These are phyloP conservation scores for Balaeniceps rex DNA, from an alignment of 2,113 vertebrate genomes.

Conservation along the genomic window DNA sequence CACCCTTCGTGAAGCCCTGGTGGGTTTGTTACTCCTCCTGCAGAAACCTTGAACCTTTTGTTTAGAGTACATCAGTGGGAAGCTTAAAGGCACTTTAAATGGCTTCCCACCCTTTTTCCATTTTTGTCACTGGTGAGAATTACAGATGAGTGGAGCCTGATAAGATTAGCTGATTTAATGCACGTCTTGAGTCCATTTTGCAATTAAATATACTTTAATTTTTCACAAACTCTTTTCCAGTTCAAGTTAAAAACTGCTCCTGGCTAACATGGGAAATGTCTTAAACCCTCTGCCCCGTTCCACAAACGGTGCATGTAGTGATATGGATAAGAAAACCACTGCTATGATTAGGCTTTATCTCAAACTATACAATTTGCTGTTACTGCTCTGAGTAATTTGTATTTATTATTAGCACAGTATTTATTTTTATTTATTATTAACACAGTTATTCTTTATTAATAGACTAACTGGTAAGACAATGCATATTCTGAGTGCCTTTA, in stretches of 20 bases:
- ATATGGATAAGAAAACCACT: not conserved
- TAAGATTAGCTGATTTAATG: not conserved
- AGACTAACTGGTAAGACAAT: not conserved
- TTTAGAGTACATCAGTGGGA: slow-evolving; percentile 8
- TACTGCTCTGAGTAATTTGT: not conserved
- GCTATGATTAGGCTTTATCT: not conserved
- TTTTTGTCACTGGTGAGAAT: not conserved
- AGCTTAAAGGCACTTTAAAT: not conserved
- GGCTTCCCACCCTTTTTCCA: not conserved
- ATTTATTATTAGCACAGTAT: not conserved
- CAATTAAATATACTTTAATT: not conserved
- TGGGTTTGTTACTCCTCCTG: not conserved
- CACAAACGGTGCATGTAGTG: not conserved
- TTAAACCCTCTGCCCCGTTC: not conserved
- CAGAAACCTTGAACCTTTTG: slow-evolving; percentile 16
- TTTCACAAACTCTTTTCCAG: not conserved
- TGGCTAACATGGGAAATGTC: not conserved
- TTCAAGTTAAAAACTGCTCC: not conserved
- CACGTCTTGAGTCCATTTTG: not conserved
- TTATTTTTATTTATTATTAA: not conserved
- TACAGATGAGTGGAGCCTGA: not conserved
- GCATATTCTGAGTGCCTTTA: not conserved
- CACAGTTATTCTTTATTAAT: not conserved
- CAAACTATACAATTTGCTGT: not conserved
- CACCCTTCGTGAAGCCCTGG: not conserved